Evolutionary conservation across 2,888 invertebrate species (phyloP).

Genomic region (Nesidiocoris tenuis): DNA sequence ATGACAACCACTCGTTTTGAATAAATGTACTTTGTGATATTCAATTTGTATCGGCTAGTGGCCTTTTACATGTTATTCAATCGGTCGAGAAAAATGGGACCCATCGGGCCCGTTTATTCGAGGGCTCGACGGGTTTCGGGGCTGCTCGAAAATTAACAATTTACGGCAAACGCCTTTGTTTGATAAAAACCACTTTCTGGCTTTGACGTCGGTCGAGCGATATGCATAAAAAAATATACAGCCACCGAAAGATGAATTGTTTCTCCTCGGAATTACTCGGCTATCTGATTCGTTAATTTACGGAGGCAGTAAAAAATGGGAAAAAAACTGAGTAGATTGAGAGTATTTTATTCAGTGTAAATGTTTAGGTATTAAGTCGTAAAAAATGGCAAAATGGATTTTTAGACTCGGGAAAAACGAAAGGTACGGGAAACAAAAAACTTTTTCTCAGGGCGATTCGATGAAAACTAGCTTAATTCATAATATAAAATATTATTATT

Average conservation of each 20-base stretch:
- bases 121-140: not conserved
- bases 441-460: no score
- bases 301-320: no score
- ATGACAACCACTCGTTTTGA: conserved; percentile 34
- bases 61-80: conserved; percentile 29
- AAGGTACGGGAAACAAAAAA: no score
- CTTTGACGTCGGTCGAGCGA: not conserved
- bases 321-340: no score
- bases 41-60: conserved; percentile 40
- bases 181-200: not conserved
- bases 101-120: not conserved
- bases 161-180: not conserved
- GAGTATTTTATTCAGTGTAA: no score
- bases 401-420: no score
- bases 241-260: not conserved
- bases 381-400: no score
- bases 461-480: no score
- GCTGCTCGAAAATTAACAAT: not conserved
- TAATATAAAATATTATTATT: no score
- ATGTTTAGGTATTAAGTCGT: no score
- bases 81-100: not conserved
- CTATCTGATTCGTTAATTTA: no score
- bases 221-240: not conserved
- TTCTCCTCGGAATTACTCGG: no score
- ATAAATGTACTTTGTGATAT: conserved; percentile 42